Evolutionary conservation across 2,113 vertebrate species (phyloP).

Genomic region (Phrynocephalus versicolor): DNA sequence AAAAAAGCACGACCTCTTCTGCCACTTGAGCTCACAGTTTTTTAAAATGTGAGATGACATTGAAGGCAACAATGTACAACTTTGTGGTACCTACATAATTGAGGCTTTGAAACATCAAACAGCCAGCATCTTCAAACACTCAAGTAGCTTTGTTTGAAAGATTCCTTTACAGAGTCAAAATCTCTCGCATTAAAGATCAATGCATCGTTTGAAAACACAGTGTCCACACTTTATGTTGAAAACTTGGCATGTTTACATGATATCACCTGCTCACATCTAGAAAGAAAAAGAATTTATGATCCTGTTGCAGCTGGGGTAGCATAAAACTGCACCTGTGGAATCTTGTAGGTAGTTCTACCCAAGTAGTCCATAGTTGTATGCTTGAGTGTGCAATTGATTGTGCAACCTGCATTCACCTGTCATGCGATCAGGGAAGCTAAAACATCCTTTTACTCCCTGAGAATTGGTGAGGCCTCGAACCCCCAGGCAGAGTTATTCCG

Average conservation of each 20-base stretch:
- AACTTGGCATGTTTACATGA: constrained; percentile 61
- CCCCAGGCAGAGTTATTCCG: too few relatives aligned
- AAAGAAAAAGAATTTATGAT: too few relatives aligned
- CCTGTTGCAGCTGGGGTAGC: too few relatives aligned
- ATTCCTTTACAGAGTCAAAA: constrained; percentile 67
- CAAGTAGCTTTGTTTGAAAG: constrained; percentile 77
- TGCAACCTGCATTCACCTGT: too few relatives aligned
- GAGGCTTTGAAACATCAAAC: constrained; percentile 81
- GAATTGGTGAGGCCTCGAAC: too few relatives aligned
- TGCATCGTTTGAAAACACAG: constrained; percentile 61
- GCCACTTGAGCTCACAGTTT: constrained; percentile 59
- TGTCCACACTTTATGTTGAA: constrained; percentile 60
- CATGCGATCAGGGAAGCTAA: too few relatives aligned
- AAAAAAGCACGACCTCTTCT: constrained; percentile 73
- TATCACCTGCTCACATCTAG: constrained; percentile 63
- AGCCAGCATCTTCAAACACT: constrained; percentile 75
- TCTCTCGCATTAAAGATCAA: constrained; percentile 75
- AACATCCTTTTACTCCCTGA: too few relatives aligned
- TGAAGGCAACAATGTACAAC: constrained; percentile 71
- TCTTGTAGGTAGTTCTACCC: too few relatives aligned
- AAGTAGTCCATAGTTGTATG: too few relatives aligned
- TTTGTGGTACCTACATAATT: constrained; percentile 78
- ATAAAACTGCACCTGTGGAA: too few relatives aligned
- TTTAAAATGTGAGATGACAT: constrained; percentile 57
- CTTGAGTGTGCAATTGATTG: too few relatives aligned